These are phyloP conservation scores for Craterocephalus amniculus DNA, from an alignment of 2,797 vertebrate species.

Conservation along the genomic window DNA sequence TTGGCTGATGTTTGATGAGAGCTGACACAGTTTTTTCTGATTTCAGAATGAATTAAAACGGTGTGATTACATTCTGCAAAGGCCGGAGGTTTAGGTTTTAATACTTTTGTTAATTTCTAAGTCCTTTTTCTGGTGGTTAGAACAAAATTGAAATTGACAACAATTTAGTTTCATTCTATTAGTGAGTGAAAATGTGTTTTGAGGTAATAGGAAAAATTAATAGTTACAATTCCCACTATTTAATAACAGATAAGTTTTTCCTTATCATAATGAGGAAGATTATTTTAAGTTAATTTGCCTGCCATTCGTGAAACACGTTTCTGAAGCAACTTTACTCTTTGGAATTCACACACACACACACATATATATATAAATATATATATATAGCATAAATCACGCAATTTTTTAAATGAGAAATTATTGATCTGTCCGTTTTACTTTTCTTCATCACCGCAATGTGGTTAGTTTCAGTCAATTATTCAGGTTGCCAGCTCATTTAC, in stretches of 20 bases:
- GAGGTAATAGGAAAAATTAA: neutral
- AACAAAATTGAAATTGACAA: neutral
- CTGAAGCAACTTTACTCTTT: neutral
- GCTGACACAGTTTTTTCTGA: slow-evolving; percentile 40
- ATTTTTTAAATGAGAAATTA: too few species aligned
- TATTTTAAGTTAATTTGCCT: neutral
- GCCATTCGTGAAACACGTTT: neutral
- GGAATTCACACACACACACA: too few species aligned
- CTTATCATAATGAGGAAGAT: neutral
- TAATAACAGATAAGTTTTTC: neutral
- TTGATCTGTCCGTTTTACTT: too few species aligned
- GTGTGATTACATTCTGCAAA: neutral
- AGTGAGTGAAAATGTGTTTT: neutral
- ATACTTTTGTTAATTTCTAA: neutral
- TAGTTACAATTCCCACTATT: neutral
- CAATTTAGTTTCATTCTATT: neutral
- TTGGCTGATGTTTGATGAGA: slow-evolving; percentile 65
- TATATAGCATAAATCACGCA: neutral
- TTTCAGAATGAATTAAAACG: slow-evolving; percentile 12
- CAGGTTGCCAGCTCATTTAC: neutral
- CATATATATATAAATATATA: too few species aligned
- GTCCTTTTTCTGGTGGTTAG: neutral
- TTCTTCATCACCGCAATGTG: neutral
- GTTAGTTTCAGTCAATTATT: slow-evolving; percentile 38
- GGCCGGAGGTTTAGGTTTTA: neutral